Evolutionary conservation across 2,888 invertebrate genomes (phyloP).

Genomic region (Ormia ochracea): DNA sequence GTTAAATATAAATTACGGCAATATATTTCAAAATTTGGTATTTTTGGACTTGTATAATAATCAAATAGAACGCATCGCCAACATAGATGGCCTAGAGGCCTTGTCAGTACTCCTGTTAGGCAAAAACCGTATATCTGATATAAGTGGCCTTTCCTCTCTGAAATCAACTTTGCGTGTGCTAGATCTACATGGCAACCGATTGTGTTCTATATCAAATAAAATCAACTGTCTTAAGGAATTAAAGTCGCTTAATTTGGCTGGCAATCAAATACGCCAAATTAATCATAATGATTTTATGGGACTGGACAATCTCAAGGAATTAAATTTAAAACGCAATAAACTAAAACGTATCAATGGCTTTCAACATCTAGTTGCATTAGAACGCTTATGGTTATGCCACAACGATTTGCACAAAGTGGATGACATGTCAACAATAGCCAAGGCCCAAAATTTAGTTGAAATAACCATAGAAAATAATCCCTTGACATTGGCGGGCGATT

Average conservation of each 20-base stretch:
- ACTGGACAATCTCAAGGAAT: conserved; percentile 86
- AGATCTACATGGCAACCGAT: conserved; percentile 95
- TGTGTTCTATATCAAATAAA: conserved; percentile 78
- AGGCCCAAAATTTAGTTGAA: conserved; percentile 86
- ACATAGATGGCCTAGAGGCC: conserved; percentile 86
- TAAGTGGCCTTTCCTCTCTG: conserved; percentile 72
- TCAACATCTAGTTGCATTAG: conserved; percentile 85
- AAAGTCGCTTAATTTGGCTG: conserved; percentile 94
- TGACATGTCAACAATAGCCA: conserved; percentile 89
- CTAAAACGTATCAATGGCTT: conserved; percentile 88
- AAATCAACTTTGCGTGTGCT: conserved; percentile 87
- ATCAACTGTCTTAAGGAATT: conserved; percentile 83
- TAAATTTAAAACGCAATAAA: conserved; percentile 92
- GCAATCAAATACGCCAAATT: conserved; percentile 89
- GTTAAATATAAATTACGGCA: conserved; percentile 71
- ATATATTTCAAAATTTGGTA: conserved; percentile 82
- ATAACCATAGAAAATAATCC: conserved; percentile 92
- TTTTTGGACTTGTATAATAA: conserved; percentile 97
- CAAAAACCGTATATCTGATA: conserved; percentile 84
- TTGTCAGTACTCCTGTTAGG: conserved; percentile 92
- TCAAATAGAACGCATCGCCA: conserved; percentile 91
- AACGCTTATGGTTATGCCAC: conserved; percentile 78
- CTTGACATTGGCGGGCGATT: conserved; percentile 87
- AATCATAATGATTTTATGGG: conserved; percentile 87
- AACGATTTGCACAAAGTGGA: conserved; percentile 84